Percentiles rank a stretch among this genome's conserved stretches.
These are phyloP conservation scores for Cephus nigrinus DNA, from an alignment of 2,888 invertebrate genomes.

Conservation along the genomic window DNA sequence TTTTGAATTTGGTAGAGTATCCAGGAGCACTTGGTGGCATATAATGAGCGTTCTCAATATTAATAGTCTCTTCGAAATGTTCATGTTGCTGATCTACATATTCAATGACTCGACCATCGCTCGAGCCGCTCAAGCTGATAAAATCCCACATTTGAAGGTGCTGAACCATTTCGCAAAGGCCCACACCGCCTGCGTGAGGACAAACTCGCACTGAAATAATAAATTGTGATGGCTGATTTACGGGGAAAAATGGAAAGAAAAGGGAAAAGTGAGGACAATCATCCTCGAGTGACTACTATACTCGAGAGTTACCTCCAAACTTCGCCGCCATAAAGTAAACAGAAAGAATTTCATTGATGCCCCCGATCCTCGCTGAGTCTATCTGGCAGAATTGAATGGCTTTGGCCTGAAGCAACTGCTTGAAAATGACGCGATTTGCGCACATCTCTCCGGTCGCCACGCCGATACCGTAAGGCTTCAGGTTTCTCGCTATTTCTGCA, in stretches of 20 bases:
- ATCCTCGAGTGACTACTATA: not conserved
- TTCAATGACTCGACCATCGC: slow-evolving; percentile 81
- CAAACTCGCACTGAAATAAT: slow-evolving; percentile 83
- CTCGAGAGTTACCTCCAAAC: slow-evolving; percentile 73
- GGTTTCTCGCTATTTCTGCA: slow-evolving; percentile 79
- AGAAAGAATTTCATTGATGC: slow-evolving; percentile 87
- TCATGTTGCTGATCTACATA: slow-evolving; percentile 92
- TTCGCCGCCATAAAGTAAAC: slow-evolving; percentile 92
- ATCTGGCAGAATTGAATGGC: slow-evolving; percentile 91
- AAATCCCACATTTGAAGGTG: slow-evolving; percentile 93
- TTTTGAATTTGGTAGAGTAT: slow-evolving; percentile 84
- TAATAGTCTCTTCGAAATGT: slow-evolving; percentile 82
- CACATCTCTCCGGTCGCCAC: slow-evolving; percentile 95
- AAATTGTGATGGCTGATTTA: not conserved
- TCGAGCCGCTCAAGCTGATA: slow-evolving; percentile 77
- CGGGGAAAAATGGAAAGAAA: not conserved
- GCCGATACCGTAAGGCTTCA: slow-evolving; percentile 80
- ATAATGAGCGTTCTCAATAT: slow-evolving; percentile 78
- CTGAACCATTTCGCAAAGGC: slow-evolving; percentile 93
- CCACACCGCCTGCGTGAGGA: slow-evolving; percentile 95
- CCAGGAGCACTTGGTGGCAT: slow-evolving; percentile 82
- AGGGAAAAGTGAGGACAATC: not conserved
- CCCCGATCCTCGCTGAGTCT: slow-evolving; percentile 88
- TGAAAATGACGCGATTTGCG: slow-evolving; percentile 91
- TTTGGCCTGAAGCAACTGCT: slow-evolving; percentile 84